Evolutionary conservation across 2,888 invertebrate species (phyloP).

Genomic region (Operophtera brumata): DNA sequence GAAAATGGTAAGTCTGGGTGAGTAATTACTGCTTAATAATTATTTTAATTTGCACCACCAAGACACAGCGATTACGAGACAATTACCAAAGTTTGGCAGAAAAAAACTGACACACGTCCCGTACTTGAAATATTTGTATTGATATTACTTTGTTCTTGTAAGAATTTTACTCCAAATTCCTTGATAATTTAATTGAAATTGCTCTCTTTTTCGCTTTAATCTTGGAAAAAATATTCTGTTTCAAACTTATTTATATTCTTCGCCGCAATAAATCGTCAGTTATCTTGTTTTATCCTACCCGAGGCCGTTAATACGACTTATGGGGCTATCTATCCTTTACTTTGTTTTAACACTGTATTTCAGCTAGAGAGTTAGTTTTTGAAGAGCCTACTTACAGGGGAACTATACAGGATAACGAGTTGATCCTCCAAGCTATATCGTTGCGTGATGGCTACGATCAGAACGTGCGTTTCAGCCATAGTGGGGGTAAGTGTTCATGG

Average conservation of each 20-base stretch:
- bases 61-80: no score
- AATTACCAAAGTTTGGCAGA: no score
- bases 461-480: slow-evolving; percentile 46
- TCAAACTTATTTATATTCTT: slow-evolving; percentile 18
- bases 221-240: slow-evolving; percentile 11
- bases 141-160: not conserved
- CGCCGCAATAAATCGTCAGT: slow-evolving; percentile 24
- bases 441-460: slow-evolving; percentile 48
- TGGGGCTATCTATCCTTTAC: slow-evolving; percentile 25
- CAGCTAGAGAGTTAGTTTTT: slow-evolving; percentile 60
- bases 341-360: slow-evolving; percentile 33
- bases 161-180: not conserved
- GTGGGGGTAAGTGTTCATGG: slow-evolving; percentile 53
- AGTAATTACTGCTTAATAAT: not conserved
- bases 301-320: slow-evolving; percentile 22
- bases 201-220: not conserved
- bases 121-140: not conserved
- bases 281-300: slow-evolving; percentile 21
- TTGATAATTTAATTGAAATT: not conserved
- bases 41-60: no score
- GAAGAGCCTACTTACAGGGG: slow-evolving; percentile 53
- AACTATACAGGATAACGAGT: slow-evolving; percentile 42
- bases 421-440: slow-evolving; percentile 45
- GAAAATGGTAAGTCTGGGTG: not conserved
- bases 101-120: not conserved